phyloP scores from a whole-genome alignment of 2,113 vertebrate genomes.

The Gymnorhina tibicen region DNA sequence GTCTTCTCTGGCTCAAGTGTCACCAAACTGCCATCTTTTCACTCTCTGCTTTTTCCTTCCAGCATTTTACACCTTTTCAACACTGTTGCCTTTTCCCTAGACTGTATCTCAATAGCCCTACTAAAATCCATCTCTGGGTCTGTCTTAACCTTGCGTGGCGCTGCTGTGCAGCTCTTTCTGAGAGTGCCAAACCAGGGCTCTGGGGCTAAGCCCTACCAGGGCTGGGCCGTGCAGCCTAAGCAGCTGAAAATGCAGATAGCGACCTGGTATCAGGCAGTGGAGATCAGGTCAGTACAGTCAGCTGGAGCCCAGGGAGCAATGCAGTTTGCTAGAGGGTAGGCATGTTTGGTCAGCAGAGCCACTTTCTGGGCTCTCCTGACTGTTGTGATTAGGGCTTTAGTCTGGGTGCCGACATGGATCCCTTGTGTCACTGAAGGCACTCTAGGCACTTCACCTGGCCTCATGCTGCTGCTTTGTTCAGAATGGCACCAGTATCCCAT shows the following conservation, averaged over 20 bases:
- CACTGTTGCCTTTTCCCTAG: not conserved
- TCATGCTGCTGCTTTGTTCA: not conserved
- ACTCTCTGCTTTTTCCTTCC: not conserved
- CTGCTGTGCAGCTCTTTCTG: not conserved
- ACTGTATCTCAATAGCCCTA: not conserved
- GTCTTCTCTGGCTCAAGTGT: not conserved
- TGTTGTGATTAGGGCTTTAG: not conserved
- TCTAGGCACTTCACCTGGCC: not conserved
- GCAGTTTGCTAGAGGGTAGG: not conserved
- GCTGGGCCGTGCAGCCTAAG: not conserved
- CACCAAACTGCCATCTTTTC: not conserved
- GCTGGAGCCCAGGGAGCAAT: not conserved
- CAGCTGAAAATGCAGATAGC: not conserved
- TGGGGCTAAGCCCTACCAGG: not conserved
- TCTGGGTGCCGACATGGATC: not conserved
- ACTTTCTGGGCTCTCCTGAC: not conserved
- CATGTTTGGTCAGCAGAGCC: not conserved
- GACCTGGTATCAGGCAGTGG: not conserved
- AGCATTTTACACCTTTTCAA: not conserved
- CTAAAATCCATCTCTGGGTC: not conserved
- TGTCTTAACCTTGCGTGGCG: not conserved
- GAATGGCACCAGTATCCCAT: not conserved
- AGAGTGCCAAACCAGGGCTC: not conserved
- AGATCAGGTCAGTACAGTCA: accelerated
- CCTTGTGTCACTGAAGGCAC: not conserved